Percentiles rank a stretch among this genome's conserved stretches.
Conservation (phyloP, 1,140 invertebrate species). For the Sitophilus oryzae region DNA sequence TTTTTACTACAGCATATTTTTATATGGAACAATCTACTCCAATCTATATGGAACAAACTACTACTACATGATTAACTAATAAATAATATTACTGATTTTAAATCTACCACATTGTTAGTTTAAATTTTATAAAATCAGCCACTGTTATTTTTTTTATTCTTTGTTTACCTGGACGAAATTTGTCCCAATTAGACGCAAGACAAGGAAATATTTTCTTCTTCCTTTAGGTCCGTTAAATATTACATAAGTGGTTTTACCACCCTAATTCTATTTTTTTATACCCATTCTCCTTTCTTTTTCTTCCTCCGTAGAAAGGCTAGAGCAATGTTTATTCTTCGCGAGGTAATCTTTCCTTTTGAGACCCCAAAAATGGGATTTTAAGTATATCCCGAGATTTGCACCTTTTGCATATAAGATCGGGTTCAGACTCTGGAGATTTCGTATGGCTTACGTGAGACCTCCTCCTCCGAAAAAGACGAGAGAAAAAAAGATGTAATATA, state of each 20-base stretch:
- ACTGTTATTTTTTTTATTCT: no score
- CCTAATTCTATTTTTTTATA: no score
- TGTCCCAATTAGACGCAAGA: no score
- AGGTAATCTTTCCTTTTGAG: background rate
- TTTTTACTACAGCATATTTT: no score
- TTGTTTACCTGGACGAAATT: no score
- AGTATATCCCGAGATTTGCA: conserved; percentile 4
- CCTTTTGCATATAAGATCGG: conserved; percentile 7
- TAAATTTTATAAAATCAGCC: no score
- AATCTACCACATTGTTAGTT: no score
- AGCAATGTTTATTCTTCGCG: background rate
- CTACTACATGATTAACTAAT: no score
- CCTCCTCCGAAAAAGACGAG: no score
- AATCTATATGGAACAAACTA: no score
- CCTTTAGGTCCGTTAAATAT: background rate
- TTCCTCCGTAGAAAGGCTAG: background rate
- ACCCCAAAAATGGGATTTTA: background rate
- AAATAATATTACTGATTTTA: no score
- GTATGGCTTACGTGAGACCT: background rate
- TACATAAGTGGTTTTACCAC: background rate
- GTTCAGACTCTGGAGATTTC: conserved; percentile 4
- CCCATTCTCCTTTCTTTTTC: background rate
- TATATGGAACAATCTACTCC: no score
- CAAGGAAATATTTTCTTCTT: background rate
- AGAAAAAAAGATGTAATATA: background rate